These are phyloP conservation scores for Napeogenes sylphis DNA, from an alignment of 2,888 invertebrate species.

Conservation along the genomic window DNA sequence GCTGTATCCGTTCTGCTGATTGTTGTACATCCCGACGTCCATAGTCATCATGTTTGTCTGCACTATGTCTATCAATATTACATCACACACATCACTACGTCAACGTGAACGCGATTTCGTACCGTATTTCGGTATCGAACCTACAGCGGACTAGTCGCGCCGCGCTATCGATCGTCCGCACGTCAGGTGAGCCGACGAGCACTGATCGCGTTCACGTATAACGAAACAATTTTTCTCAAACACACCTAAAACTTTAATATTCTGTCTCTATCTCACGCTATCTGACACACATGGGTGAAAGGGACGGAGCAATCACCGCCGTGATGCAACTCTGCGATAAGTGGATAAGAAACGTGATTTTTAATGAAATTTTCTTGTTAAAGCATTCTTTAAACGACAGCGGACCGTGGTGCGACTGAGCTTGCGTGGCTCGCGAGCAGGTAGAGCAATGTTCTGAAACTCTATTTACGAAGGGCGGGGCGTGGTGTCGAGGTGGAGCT, in stretches of 20 bases:
- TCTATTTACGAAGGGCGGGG: constrained; percentile 69
- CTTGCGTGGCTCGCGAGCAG: constrained; percentile 53
- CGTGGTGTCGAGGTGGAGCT: constrained; percentile 70
- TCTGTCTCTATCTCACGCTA: constrained; percentile 54
- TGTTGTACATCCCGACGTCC: constrained; percentile 89
- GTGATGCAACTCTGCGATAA: constrained; percentile 52
- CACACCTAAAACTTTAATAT: constrained; percentile 56
- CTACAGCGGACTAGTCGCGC: constrained; percentile 42
- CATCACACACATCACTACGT: constrained; percentile 68
- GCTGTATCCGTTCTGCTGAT: constrained; percentile 78
- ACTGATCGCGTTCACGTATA: constrained; percentile 55
- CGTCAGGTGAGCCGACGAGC: constrained; percentile 62
- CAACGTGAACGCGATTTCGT: constrained; percentile 27
- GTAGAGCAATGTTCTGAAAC: constrained; percentile 47
- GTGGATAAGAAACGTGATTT: constrained; percentile 51
- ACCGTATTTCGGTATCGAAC: constrained; percentile 18
- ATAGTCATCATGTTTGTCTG: constrained; percentile 84
- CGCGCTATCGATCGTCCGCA: constrained; percentile 57
- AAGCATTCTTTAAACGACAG: constrained; percentile 29
- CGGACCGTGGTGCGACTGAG: constrained; percentile 46
- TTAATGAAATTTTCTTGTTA: constrained; percentile 23
- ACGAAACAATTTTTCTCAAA: constrained; percentile 57
- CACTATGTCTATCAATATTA: constrained; percentile 56
- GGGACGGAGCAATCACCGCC: constrained; percentile 50
- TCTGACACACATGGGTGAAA: constrained; percentile 34